Conservation (phyloP, 2,797 vertebrate species). For the Acanthurus tractus region DNA sequence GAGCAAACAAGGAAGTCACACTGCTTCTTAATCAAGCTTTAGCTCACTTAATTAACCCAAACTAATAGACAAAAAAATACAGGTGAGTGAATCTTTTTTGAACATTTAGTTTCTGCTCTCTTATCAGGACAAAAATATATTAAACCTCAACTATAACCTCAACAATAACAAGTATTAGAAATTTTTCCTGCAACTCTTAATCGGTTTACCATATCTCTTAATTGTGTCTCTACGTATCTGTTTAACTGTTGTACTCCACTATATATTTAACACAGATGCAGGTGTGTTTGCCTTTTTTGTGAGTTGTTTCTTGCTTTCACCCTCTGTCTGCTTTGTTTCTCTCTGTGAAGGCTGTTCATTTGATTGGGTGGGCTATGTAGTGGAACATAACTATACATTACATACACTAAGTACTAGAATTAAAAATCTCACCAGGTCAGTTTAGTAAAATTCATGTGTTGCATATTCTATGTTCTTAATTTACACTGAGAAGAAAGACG, state of each 20-base stretch:
- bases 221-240: conserved; percentile 29
- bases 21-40: conserved; percentile 77
- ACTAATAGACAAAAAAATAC: conserved; percentile 69
- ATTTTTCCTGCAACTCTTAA: conserved; percentile 17
- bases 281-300: conserved; percentile 69
- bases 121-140: conserved; percentile 21
- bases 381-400: conserved; percentile 38
- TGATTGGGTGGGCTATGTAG: conserved; percentile 52
- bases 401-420: conserved; percentile 3
- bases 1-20: conserved; percentile 71
- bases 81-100: conserved; percentile 79
- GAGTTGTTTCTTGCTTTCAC: conserved; percentile 48
- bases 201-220: conserved; percentile 11
- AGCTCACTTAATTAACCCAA: conserved; percentile 71
- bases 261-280: conserved; percentile 52
- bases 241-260: conserved; percentile 23
- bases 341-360: conserved; percentile 46
- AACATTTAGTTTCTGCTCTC: conserved; percentile 32
- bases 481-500: background rate
- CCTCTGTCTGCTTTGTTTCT: conserved; percentile 54
- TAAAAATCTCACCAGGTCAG: background rate
- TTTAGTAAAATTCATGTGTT: background rate
- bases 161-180: conserved; percentile 36
- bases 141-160: conserved; percentile 17
- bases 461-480: background rate